Evolutionary conservation across 1,140 invertebrate genomes (phyloP), one percentile per base, ranked within the genome.

Genomic region (Druon quercuslanigerum): DNA sequence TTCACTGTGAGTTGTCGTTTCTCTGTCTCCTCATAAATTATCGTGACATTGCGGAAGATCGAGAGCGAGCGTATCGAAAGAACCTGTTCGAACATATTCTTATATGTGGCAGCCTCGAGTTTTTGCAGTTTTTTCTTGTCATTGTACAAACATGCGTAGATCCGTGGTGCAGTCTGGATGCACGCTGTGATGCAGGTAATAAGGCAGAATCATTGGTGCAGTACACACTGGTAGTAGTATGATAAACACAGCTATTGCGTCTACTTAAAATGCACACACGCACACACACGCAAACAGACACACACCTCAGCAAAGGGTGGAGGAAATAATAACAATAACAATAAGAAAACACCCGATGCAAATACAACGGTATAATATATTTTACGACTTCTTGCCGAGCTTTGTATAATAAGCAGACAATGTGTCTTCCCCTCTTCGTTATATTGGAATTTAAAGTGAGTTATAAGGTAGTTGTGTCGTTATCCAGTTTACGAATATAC

Each of bases 241-340:
- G 84, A 85, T 86, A 85, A 86, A 85, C 79, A 86, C 79, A 84
- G 79, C 78, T 82, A 80, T 85, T 78, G 84, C 76, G 79, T 82
- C 75, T 78, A 79, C 79, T 83, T 80, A 80, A 84, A 82, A 75
- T 76, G 60, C 71, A 75, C 51, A 75, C 56, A 25, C 51, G 74
- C 56, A 25, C 60, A 50, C 25, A 73, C 25, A 25, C 50, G 51
- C 40, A 54, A 20, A 54, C 13, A 54, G 20, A 1, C 16, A 46
- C 51, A 50, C 11, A 52, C 25, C 13, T 12, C 6, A 20, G 25
- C 17, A 50, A 73, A 20, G 51, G 51, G 52, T 12, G 17, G 20
- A 72, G 19, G 50, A 72, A 14, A 25, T 33, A 73, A 72, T 51
- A 72, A 20, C 46, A 51, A 52, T 25, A 70, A 20, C 9, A 71